phyloP scores from a whole-genome alignment of 2,113 vertebrate genomes.

The Turdus rufiventris region DNA sequence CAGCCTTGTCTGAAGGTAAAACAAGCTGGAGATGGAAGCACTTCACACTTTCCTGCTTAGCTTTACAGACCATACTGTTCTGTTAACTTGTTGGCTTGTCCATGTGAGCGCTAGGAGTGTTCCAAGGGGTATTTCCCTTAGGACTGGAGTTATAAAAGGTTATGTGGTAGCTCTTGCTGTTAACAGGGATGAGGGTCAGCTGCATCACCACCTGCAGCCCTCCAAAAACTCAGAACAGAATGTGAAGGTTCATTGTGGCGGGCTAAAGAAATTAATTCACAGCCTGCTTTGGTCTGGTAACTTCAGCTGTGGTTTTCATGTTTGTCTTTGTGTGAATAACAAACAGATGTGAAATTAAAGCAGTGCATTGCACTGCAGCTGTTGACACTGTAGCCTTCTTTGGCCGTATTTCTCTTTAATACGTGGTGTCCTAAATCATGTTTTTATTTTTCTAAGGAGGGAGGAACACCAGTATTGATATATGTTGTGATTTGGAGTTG shows the following conservation, averaged over 20 bases:
- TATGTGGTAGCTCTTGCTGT: background rate
- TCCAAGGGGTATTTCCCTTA: background rate
- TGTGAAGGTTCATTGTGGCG: background rate
- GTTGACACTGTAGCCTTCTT: background rate
- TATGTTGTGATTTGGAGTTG: background rate
- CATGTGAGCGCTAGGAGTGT: background rate
- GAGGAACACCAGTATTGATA: background rate
- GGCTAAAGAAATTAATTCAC: background rate
- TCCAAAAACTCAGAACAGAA: background rate
- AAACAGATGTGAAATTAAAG: background rate
- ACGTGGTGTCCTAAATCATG: background rate
- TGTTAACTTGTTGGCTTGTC: background rate
- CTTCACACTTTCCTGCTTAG: rapidly evolving
- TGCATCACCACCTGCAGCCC: background rate
- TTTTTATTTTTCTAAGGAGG: background rate
- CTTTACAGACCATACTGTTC: background rate
- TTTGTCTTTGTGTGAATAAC: background rate
- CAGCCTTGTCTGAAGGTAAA: background rate
- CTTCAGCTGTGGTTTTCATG: background rate
- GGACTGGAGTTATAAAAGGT: background rate
- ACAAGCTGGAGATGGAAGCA: background rate
- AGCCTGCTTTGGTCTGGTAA: background rate
- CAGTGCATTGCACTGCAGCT: background rate
- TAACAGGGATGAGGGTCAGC: background rate
- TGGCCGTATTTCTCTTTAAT: background rate